A percentile compares a stretch with the other conserved stretches of the same genome.
Conservation (phyloP, 2,888 invertebrate species). For the Therioaphis trifolii region DNA sequence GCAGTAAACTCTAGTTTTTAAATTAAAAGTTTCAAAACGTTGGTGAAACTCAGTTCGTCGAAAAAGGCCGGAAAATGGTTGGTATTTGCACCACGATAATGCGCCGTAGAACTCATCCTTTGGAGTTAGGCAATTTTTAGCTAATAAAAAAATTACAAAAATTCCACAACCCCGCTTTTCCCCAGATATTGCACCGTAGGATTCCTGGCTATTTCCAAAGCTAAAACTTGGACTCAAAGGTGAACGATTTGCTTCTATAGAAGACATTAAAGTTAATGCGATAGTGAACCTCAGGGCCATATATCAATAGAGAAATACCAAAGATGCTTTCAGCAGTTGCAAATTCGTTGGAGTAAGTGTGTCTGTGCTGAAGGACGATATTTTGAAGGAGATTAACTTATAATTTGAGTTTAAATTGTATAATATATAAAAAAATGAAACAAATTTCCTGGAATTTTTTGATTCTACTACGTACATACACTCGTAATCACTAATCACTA, state of each 20-base stretch:
- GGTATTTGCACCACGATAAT: too few relatives aligned
- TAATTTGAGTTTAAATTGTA: neutral
- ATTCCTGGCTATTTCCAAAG: conserved; percentile 46
- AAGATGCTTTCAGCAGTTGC: neutral
- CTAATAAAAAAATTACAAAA: conserved; percentile 45
- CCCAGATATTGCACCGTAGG: conserved; percentile 58
- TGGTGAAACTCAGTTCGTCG: too few relatives aligned
- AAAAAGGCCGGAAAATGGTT: too few relatives aligned
- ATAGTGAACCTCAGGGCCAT: conserved; percentile 11
- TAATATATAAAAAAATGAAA: neutral
- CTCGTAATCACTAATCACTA: too few relatives aligned
- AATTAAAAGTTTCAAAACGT: too few relatives aligned
- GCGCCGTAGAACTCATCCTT: too few relatives aligned
- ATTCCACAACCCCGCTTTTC: conserved; percentile 59
- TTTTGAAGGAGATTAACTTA: neutral
- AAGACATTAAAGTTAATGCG: conserved; percentile 62
- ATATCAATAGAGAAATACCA: neutral
- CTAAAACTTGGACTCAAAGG: conserved; percentile 48
- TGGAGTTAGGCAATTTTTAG: conserved; percentile 58
- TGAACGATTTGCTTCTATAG: conserved; percentile 59
- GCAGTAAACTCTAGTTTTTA: too few relatives aligned
- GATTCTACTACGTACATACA: too few relatives aligned
- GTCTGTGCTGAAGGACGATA: conserved; percentile 10
- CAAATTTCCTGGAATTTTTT: neutral
- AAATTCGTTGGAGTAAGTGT: conserved; percentile 17